Evolutionary conservation across 1,140 invertebrate genomes (phyloP).

Genomic region (Berghia stephanieae): DNA sequence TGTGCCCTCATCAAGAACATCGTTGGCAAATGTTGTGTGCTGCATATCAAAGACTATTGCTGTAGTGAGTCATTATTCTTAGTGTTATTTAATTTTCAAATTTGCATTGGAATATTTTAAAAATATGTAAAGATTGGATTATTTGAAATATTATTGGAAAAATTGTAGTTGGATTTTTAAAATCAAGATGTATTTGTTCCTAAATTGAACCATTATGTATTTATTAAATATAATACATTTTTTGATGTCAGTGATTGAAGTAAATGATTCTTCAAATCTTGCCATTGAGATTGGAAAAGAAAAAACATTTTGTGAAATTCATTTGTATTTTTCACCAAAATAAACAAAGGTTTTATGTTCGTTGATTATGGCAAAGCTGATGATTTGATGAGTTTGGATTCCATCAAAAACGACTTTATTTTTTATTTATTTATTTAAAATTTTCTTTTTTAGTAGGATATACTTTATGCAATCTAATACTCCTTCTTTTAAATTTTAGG

Average conservation of each 20-base stretch:
- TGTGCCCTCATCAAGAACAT: constrained; percentile 88
- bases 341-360: too few relatives aligned
- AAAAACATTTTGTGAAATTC: neutral
- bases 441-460: neutral
- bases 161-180: too few relatives aligned
- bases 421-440: neutral
- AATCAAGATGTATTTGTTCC: too few relatives aligned
- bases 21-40: constrained; percentile 88
- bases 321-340: neutral
- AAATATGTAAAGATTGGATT: neutral
- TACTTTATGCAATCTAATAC: too few relatives aligned
- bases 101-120: neutral
- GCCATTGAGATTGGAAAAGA: neutral
- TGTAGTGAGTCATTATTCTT: constrained; percentile 71
- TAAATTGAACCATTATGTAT: too few relatives aligned
- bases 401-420: too few relatives aligned
- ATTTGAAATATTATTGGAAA: neutral
- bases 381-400: too few relatives aligned
- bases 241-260: too few relatives aligned
- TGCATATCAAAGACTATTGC: constrained; percentile 91
- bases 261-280: too few relatives aligned
- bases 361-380: too few relatives aligned
- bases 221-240: too few relatives aligned
- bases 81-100: neutral
- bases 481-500: constrained; percentile 71